phyloP scores from a whole-genome alignment of 1,140 invertebrate genomes.

The Drosophila dunni region DNA sequence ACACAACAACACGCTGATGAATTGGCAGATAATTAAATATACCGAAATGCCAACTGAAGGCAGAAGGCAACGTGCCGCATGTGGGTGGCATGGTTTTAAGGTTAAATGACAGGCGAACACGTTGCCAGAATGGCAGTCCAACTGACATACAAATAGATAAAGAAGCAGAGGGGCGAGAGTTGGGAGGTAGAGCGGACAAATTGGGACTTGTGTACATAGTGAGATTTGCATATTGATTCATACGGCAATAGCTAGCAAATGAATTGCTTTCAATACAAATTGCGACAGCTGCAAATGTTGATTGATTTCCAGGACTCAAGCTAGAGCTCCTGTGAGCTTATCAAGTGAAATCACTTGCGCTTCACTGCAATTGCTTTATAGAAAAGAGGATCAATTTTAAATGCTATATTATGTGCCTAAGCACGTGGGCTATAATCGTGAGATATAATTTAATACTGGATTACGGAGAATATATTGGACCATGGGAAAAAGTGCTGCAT shows the following conservation, averaged over 20 bases:
- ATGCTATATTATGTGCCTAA: neutral
- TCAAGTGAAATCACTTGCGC: conserved; percentile 19
- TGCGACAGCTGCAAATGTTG: conserved; percentile 47
- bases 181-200: neutral
- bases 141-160: neutral
- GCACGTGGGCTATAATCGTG: too few species aligned
- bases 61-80: conserved; percentile 7
- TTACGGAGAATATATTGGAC: too few species aligned
- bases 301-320: conserved; percentile 33
- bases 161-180: neutral
- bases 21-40: conserved; percentile 51
- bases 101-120: conserved; percentile 24
- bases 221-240: conserved; percentile 54
- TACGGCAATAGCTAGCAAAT: conserved; percentile 42
- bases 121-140: conserved; percentile 26
- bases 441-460: too few species aligned
- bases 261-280: conserved; percentile 54
- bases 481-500: too few species aligned
- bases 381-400: neutral
- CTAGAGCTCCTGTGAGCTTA: conserved; percentile 18
- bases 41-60: conserved; percentile 39
- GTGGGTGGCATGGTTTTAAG: conserved; percentile 29
- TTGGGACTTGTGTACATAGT: conserved; percentile 24
- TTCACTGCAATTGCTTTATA: conserved; percentile 4
- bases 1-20: conserved; percentile 21